A percentile compares a stretch with the other conserved stretches of the same genome.
These are phyloP conservation scores for Poeciliopsis turneri DNA, from an alignment of 2,797 vertebrate species.

Conservation along the genomic window DNA sequence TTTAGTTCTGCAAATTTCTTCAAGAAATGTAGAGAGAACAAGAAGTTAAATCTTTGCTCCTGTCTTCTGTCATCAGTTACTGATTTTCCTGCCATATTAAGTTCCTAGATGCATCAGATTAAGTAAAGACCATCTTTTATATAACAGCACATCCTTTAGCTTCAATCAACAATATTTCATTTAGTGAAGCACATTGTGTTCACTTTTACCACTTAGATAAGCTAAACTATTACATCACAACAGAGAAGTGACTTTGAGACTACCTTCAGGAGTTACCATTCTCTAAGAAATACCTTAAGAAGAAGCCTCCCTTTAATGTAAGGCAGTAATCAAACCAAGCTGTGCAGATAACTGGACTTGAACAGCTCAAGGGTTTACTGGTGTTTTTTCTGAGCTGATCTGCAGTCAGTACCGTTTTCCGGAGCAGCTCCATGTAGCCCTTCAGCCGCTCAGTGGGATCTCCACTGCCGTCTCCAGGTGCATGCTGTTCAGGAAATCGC, in stretches of 20 bases:
- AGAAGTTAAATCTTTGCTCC: background rate
- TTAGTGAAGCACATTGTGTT: background rate
- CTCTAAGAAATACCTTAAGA: constrained; percentile 23
- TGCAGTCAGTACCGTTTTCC: constrained; percentile 81
- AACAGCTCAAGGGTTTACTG: constrained; percentile 37
- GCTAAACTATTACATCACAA: background rate
- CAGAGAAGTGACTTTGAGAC: constrained; percentile 2
- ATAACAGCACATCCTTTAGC: background rate
- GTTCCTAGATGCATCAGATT: background rate
- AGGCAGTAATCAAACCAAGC: constrained; percentile 54
- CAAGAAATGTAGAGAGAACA: background rate
- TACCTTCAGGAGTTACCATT: background rate
- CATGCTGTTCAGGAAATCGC: constrained; percentile 84
- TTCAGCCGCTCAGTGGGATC: constrained; percentile 80
- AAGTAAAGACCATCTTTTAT: background rate
- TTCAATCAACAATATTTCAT: constrained; percentile 7
- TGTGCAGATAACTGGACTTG: constrained; percentile 32
- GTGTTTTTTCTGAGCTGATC: background rate
- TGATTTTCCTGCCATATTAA: constrained; percentile 9
- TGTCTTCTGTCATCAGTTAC: constrained; percentile 9
- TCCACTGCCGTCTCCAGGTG: constrained; percentile 72
- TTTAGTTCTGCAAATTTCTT: background rate
- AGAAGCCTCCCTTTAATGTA: constrained; percentile 46
- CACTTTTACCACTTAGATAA: background rate
- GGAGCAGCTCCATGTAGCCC: constrained; percentile 86